A percentile compares a stretch with the other conserved stretches of the same genome.
Evolutionary conservation across 2,113 vertebrate species (phyloP).

Genomic region (Tympanuchus pallidicinctus): DNA sequence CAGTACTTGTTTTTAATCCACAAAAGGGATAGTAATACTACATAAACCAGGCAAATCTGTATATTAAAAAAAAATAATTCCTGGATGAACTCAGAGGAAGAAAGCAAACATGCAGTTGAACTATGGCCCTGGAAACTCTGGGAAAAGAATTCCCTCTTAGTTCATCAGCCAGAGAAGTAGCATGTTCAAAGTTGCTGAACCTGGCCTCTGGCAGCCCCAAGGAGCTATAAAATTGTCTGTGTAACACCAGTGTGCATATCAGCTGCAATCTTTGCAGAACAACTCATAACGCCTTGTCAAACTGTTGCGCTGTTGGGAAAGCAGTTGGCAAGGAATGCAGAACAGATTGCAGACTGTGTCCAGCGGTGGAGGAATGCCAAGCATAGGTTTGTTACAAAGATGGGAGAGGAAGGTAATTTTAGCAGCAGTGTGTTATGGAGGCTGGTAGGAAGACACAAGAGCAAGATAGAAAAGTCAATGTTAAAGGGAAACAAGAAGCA

Average conservation of each 20-base stretch:
- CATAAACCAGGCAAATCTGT: background rate
- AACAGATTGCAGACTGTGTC: background rate
- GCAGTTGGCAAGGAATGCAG: background rate
- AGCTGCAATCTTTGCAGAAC: background rate
- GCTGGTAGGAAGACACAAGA: background rate
- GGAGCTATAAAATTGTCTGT: background rate
- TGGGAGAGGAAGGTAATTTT: background rate
- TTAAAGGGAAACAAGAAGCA: background rate
- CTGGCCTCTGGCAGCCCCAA: background rate
- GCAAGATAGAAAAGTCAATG: background rate
- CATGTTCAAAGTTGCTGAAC: background rate
- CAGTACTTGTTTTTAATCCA: background rate
- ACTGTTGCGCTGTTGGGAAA: background rate
- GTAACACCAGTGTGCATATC: background rate
- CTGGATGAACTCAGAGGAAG: background rate
- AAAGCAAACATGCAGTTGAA: background rate
- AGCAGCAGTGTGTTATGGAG: background rate
- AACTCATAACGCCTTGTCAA: background rate
- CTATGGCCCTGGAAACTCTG: background rate
- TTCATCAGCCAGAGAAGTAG: background rate
- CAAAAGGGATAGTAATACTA: background rate
- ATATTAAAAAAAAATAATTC: background rate
- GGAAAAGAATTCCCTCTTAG: background rate
- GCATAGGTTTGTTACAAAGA: rapidly evolving
- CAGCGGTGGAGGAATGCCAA: background rate